Base-by-base conservation (phyloP, 2,113 vertebrate species). In the Ibidorhyncha struthersii region DNA sequence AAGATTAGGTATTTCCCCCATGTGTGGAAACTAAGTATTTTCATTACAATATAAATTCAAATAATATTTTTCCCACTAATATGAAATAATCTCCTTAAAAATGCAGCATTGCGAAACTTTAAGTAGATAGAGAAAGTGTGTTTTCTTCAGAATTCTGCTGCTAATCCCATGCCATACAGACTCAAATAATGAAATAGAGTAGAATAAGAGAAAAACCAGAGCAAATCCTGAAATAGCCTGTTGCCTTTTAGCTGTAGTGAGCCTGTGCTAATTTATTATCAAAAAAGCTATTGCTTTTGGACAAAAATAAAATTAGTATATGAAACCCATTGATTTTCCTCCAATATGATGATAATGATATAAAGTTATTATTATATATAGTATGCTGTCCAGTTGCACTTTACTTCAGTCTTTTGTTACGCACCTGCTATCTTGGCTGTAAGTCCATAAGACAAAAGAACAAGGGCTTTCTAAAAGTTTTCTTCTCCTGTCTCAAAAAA, bases 1-100 rank as follows among this genome's bases (percentile, higher is more conserved):
- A 88, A 49, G 40, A 67, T 55, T 52, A 40, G 26, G 4, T 65
- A 53, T 82, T 80, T 56, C 15, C 5, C 3, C 5, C 3, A 50
- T 13, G 8, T 70, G 13, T 71, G 22, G 34, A 61, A 93, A 79
- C 12, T 15, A 71, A 76, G 12, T 56, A 30, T 71, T 56, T 91
- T 36, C 5, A 67, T 79, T 87, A 13, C 17, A 59, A 65, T 41
- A 47, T 43, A 82, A 50, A 85, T 73, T 14, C 10, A 3, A 67
- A 76, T 36, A 59, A 38, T 69, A 79, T 82, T 72, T 87, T 52
- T 82, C 30, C 20, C 9, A 12, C 34, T 84, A 89, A 91, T 71
- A 67, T 63, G 32, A 89, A 93, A 52, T 85, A 91, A 89, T 79
- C 58, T 76, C 26, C 21, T 94, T 91, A 12, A 84, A 95, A 89